phyloP scores from a whole-genome alignment of 2,797 vertebrate species.

The Nyctibius grandis region DNA sequence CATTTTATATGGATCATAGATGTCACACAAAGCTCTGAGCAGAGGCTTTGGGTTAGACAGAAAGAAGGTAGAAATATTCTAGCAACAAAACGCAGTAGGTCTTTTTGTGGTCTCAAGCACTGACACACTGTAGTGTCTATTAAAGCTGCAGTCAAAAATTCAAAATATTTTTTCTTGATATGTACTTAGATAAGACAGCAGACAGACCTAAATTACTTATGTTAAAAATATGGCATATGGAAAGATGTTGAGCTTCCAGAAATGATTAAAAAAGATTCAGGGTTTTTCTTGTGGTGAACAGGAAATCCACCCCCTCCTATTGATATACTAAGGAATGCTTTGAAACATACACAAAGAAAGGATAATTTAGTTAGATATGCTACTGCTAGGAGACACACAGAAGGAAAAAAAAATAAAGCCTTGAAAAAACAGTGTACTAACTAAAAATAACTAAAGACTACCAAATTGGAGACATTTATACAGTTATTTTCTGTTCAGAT shows the following conservation, averaged over 20 bases:
- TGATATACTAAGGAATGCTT: slow-evolving; percentile 51
- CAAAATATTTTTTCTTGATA: not conserved
- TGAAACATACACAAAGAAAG: slow-evolving; percentile 34
- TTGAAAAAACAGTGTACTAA: not conserved
- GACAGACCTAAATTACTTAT: not conserved
- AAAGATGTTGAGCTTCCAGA: not conserved
- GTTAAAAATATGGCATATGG: not conserved
- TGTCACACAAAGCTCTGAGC: not conserved
- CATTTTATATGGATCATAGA: not conserved
- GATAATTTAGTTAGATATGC: slow-evolving; percentile 55
- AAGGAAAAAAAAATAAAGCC: not conserved
- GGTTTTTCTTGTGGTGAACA: slow-evolving; percentile 28
- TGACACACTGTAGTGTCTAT: not conserved
- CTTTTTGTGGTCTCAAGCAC: not conserved
- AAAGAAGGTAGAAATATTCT: not conserved
- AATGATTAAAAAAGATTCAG: slow-evolving; percentile 34
- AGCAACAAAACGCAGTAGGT: not conserved
- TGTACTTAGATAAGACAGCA: not conserved
- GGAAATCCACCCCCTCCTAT: not conserved
- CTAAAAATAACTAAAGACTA: slow-evolving; percentile 45
- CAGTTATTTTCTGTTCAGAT: not conserved
- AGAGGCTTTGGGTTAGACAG: not conserved
- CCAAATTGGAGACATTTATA: not conserved
- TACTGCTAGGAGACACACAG: not conserved
- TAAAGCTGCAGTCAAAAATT: not conserved